Percentiles rank a stretch among this genome's conserved stretches.
Evolutionary conservation across 2,888 invertebrate species (phyloP).

Genomic region (Gibbula magus): DNA sequence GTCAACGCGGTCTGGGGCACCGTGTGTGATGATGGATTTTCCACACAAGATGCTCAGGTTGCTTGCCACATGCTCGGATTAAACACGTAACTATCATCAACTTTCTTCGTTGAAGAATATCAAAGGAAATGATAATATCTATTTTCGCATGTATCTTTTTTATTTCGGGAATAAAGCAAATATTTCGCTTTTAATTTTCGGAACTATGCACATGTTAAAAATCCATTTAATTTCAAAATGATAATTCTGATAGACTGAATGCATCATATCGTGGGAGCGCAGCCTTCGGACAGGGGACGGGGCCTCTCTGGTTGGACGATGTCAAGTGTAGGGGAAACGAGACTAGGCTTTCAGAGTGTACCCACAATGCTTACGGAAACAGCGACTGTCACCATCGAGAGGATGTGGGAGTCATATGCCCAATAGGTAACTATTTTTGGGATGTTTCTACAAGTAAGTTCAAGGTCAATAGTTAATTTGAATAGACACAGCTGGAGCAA

Average conservation of each 20-base stretch:
- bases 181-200: no score
- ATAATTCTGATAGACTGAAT: no score
- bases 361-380: conserved; percentile 80
- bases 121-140: background rate
- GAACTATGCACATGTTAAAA: no score
- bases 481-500: no score
- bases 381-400: conserved; percentile 85
- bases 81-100: conserved; percentile 39
- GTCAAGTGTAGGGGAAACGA: conserved; percentile 80
- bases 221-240: no score
- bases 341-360: conserved; percentile 79
- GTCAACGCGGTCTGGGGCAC: conserved; percentile 37
- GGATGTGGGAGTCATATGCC: conserved; percentile 80
- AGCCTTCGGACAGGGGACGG: conserved; percentile 49
- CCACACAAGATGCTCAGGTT: conserved; percentile 41
- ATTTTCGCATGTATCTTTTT: background rate
- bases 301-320: conserved; percentile 58
- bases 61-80: conserved; percentile 49
- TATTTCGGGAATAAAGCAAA: no score
- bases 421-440: no score
- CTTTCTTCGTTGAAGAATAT: background rate
- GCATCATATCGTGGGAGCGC: conserved; percentile 20
- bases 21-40: conserved; percentile 35
- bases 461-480: no score
- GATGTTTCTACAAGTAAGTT: no score